These are phyloP conservation scores for Dasypolia templi DNA, from an alignment of 2,888 invertebrate species.

Conservation along the genomic window DNA sequence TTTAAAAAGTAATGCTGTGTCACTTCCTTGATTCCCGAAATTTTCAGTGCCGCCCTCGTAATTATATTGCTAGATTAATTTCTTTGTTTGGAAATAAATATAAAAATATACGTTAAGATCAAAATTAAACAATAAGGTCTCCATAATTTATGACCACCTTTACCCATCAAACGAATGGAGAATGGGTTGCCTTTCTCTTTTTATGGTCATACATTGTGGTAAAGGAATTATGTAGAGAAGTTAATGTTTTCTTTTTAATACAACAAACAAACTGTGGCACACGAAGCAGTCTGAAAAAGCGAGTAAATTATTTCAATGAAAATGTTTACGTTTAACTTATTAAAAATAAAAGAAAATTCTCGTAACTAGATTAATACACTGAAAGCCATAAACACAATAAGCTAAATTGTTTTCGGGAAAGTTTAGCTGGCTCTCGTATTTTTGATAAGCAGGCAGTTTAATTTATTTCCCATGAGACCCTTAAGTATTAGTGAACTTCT, in stretches of 20 bases:
- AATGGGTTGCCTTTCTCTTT: not conserved
- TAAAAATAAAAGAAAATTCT: not conserved
- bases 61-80: too few species aligned
- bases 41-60: too few species aligned
- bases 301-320: not conserved
- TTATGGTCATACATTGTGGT: constrained; percentile 13
- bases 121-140: not conserved
- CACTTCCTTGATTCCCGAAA: too few species aligned
- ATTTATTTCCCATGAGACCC: not conserved
- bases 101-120: not conserved
- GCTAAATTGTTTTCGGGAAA: not conserved
- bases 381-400: not conserved
- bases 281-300: not conserved
- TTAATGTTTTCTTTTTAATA: constrained; percentile 7
- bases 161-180: constrained; percentile 12
- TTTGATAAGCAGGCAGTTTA: too few species aligned
- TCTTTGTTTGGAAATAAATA: too few species aligned
- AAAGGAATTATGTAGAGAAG: constrained; percentile 16
- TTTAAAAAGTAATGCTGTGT: too few species aligned
- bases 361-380: not conserved
- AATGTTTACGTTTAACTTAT: not conserved
- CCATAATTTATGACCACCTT: not conserved
- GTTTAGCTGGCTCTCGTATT: not conserved
- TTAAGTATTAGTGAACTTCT: not conserved
- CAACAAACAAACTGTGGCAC: constrained; percentile 1